These are phyloP conservation scores for Rhinichthys osculus DNA, from an alignment of 2,797 vertebrate species.

Conservation along the genomic window DNA sequence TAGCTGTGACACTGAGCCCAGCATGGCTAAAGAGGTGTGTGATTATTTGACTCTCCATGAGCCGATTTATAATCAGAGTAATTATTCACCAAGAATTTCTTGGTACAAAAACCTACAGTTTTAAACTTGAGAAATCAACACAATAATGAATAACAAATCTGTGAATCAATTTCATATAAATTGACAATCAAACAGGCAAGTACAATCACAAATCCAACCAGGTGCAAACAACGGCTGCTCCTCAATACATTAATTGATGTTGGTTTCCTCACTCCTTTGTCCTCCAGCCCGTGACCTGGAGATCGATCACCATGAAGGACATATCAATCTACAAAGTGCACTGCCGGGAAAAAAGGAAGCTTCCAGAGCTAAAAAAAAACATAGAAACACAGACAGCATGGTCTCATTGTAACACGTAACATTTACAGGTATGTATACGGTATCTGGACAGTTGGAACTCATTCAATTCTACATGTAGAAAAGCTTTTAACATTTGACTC, in stretches of 20 bases:
- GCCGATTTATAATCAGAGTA: background rate
- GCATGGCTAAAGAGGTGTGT: background rate
- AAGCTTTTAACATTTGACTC: too few relatives aligned
- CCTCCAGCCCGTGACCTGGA: conserved; percentile 12
- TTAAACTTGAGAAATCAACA: background rate
- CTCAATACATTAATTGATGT: background rate
- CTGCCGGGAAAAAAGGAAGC: background rate
- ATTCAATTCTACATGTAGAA: too few relatives aligned
- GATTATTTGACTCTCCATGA: background rate
- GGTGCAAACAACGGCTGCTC: background rate
- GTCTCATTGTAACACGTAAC: background rate
- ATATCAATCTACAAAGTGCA: background rate
- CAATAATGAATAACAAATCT: background rate
- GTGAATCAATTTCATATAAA: background rate
- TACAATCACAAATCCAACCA: background rate
- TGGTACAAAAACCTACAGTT: conserved; percentile 4
- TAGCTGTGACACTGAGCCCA: too few relatives aligned
- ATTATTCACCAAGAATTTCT: background rate
- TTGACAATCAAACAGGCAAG: background rate
- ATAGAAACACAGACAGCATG: background rate
- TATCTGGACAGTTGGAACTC: too few relatives aligned
- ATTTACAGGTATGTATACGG: too few relatives aligned
- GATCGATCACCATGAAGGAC: background rate
- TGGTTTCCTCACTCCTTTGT: background rate
- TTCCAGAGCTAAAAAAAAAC: background rate